Base-by-base conservation (phyloP, 2,888 invertebrate species). In the Drosophila fulvimacula region DNA sequence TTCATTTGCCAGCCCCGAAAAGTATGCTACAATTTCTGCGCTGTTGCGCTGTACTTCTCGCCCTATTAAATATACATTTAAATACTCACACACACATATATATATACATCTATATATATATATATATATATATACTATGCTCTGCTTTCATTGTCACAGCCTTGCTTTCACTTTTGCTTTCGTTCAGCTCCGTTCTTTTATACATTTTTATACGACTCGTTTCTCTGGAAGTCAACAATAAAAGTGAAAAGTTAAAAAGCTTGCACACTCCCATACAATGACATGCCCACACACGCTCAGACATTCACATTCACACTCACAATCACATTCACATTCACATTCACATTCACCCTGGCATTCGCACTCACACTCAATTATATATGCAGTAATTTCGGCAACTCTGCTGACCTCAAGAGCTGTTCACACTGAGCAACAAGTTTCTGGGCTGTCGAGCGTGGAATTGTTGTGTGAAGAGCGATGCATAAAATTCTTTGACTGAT, bases 31-130 rank as follows among this genome's bases (percentile, higher is more conserved):
- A n/a, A 19, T 59, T 49, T 21, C 30, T 19, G 10, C 34, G 15
- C 3, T 38, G 17, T 38, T 32, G 10, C 10, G 34, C 11, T 60
- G 64, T 78, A 73, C 73, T 76, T 80, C 81, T 62, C 42, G 61
- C 61, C 48, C 48, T 69, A 78, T 86, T 73, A 75, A 83, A 78
- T 83, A 78, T 78, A 49, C 60, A 78, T 62, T 34, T 41, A 27
- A 64, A 7, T 64, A 21, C 53, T 21, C 21, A 36, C 24, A 38
- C 34, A 36, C 27, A 48, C 7, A 30, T 13, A 49, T n/a, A 46
- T 7, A n/a, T 7, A 7, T 7, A 30, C 7, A 30, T 1, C 6
- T 7, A 49, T 11, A 27, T 9, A 19, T 27, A 30, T 51, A 34
- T 52, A 41, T 57, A 4, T 34, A 41, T 27, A 21, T 48, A 34